These are phyloP conservation scores for Latheticus oryzae DNA, from an alignment of 2,888 invertebrate genomes.

Conservation along the genomic window DNA sequence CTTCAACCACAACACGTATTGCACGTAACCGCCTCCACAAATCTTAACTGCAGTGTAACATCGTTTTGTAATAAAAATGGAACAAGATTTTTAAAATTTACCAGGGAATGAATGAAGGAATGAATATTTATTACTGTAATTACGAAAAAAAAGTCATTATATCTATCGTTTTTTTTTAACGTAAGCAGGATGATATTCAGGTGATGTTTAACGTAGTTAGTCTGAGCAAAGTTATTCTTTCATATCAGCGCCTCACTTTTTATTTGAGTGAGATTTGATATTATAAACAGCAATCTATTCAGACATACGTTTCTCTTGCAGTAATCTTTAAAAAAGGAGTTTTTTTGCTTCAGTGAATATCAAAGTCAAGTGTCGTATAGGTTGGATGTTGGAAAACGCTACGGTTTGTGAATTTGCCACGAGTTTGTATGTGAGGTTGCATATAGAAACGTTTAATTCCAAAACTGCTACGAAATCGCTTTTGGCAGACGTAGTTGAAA, in stretches of 20 bases:
- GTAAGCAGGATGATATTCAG: too few species aligned
- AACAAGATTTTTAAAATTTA: too few species aligned
- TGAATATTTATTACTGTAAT: too few species aligned
- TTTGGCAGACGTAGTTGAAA: neutral
- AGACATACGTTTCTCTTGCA: neutral
- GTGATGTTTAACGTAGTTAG: too few species aligned
- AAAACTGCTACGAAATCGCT: neutral
- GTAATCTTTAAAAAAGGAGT: conserved; percentile 8
- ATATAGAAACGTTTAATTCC: conserved; percentile 11
- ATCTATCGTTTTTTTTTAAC: too few species aligned
- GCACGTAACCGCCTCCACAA: conserved; percentile 14
- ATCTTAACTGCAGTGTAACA: conserved; percentile 22
- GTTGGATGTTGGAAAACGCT: conserved; percentile 4
- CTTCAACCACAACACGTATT: conserved; percentile 3
- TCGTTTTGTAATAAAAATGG: too few species aligned
- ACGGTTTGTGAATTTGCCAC: conserved; percentile 13
- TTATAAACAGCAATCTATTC: too few species aligned
- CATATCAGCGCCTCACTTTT: too few species aligned
- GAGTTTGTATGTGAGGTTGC: conserved; percentile 19
- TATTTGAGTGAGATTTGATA: too few species aligned
- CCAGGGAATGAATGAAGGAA: too few species aligned
- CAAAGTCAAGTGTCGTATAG: conserved; percentile 3
- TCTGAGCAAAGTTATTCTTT: too few species aligned
- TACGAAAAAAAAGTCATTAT: too few species aligned
- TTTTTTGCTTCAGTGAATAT: conserved; percentile 7